phyloP scores from a whole-genome alignment of 2,888 invertebrate species.

The Drosophila peninsularis region DNA sequence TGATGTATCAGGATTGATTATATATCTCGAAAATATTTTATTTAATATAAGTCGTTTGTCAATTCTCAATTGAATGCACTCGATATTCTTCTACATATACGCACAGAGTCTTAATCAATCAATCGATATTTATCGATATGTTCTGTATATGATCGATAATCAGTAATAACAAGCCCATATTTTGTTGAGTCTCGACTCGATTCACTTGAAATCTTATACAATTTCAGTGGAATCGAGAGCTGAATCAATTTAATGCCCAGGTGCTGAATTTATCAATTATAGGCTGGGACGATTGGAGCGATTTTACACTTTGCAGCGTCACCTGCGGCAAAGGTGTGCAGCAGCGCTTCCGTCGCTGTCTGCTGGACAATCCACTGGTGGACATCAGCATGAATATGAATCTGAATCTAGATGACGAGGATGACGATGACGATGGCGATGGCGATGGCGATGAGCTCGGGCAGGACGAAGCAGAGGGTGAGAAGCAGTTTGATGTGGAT shows the following conservation, averaged over 20 bases:
- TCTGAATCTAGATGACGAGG: conserved; percentile 64
- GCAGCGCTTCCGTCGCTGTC: conserved; percentile 84
- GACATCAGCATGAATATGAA: conserved; percentile 83
- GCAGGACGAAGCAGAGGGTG: conserved; percentile 39
- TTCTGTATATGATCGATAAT: background rate
- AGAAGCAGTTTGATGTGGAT: conserved; percentile 13
- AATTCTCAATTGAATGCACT: too few species aligned
- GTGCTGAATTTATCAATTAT: conserved; percentile 40
- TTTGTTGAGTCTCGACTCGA: too few species aligned
- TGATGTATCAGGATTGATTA: too few species aligned
- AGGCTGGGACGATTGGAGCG: conserved; percentile 85
- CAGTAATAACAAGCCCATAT: too few species aligned
- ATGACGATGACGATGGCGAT: conserved; percentile 47
- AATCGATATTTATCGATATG: background rate
- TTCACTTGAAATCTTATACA: background rate
- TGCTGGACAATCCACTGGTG: conserved; percentile 84
- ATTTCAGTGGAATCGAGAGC: background rate
- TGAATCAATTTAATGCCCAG: conserved; percentile 14
- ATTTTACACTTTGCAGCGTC: conserved; percentile 84
- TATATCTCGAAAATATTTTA: too few species aligned
- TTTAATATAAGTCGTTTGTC: too few species aligned
- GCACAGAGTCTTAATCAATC: background rate
- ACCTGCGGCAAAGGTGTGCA: conserved; percentile 85
- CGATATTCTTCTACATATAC: too few species aligned
- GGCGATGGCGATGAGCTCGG: conserved; percentile 57